Percentiles rank a stretch among this genome's conserved stretches.
phyloP scores from a whole-genome alignment of 2,888 invertebrate genomes.

The Andrena chrysosceles region DNA sequence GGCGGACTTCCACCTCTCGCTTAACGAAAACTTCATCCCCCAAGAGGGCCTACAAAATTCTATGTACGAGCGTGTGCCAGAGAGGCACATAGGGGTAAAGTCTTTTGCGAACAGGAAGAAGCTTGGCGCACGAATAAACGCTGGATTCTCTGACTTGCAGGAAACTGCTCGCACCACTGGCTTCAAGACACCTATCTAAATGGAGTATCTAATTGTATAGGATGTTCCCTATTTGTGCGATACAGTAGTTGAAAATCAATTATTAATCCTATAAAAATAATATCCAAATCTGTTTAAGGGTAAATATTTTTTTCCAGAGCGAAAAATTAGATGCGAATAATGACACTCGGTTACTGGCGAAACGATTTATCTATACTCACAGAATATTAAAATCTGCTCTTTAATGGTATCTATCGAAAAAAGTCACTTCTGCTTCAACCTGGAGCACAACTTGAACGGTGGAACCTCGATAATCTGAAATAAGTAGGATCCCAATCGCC shows the following conservation, averaged over 20 bases:
- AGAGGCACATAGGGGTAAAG: background rate
- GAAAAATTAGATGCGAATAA: no score
- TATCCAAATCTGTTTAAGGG: no score
- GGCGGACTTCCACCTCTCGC: conserved; percentile 23
- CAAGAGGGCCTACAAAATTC: conserved; percentile 51
- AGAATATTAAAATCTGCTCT: no score
- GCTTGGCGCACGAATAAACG: background rate
- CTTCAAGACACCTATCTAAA: background rate
- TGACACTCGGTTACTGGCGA: no score
- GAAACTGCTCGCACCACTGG: background rate
- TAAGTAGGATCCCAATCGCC: conserved; percentile 7
- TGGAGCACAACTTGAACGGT: background rate
- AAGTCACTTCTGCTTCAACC: no score
- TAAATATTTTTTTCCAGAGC: no score
- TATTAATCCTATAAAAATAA: no score
- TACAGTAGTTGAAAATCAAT: no score
- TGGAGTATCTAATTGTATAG: background rate
- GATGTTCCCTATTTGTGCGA: no score
- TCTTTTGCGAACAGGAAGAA: background rate
- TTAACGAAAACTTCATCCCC: conserved; percentile 58
- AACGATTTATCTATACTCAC: no score
- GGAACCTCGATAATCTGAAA: conserved; percentile 3
- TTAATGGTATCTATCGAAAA: no score
- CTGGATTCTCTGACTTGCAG: conserved; percentile 9
- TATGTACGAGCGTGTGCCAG: conserved; percentile 32